Base-by-base conservation (phyloP, 1,140 invertebrate species). In the Drosophila murphyi region DNA sequence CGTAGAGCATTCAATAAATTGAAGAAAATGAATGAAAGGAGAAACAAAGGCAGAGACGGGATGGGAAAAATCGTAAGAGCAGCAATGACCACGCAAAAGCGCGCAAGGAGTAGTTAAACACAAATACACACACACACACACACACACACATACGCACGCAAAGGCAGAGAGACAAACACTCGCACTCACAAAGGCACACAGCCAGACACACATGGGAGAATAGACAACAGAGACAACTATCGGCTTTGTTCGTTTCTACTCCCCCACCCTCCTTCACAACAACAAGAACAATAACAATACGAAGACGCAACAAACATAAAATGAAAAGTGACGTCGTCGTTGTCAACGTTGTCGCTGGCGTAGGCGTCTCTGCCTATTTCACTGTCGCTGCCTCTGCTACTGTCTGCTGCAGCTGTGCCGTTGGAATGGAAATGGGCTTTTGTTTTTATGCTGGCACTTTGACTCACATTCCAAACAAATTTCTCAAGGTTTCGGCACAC, bases 321-420 rank as follows among this genome's bases (percentile, higher is more conserved):
- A 78, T 78, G 82, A 87, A 87, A 87, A 88, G 79, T 88, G 82
- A 82, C 76, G 83, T 80, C 76, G 83, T 68, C 6, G 82, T 68
- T 88, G 82, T 79, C 76, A 80, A 77, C 76, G 83, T 68, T 5
- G 82, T 68, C 34, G 62, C 57, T 51, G 59, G 51, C 43, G 60
- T 74, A 57, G 74, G 41, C 56, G 60, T 65, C n/a, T 41, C 55
- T 32, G 57, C 41, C n/a, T 41, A 37, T 32, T 31, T 29, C 34
- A 52, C 41, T 72, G 51, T 39, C 31, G 32, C 45, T 63, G 67
- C 32, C 48, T 35, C 43, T 57, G 56, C 45, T 28, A 5, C 32
- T 37, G 31, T 29, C 29, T 31, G 47, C 48, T 32, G 35, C 55
- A 34, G 56, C 39, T n/a, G 37, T 32, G 52, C 39, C 43, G 73